Percentiles rank a stretch among this genome's conserved stretches.
These are phyloP conservation scores for Heliconius melpomene DNA, from an alignment of 1,140 invertebrate genomes.

Conservation along the genomic window DNA sequence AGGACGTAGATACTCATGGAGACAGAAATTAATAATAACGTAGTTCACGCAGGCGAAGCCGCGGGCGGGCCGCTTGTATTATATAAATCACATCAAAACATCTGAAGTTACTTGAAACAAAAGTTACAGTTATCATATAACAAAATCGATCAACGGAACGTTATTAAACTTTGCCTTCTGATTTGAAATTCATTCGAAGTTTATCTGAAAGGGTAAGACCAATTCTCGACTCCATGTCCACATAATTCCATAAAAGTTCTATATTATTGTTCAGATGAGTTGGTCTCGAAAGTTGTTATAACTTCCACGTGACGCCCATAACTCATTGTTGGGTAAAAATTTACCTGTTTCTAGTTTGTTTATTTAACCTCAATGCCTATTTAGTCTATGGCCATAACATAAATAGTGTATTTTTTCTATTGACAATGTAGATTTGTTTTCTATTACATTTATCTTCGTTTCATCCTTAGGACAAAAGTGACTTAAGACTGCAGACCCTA, in stretches of 20 bases:
- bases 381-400: neutral
- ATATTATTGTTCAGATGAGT: slow-evolving; percentile 34
- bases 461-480: no score
- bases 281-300: slow-evolving; percentile 35
- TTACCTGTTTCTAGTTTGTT: slow-evolving; percentile 2
- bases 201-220: slow-evolving; percentile 33
- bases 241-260: slow-evolving; percentile 39
- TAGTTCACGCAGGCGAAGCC: no score
- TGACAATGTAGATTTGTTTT: neutral
- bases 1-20: no score
- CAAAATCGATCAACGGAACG: slow-evolving; percentile 29
- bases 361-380: neutral
- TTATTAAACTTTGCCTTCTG: slow-evolving; percentile 35
- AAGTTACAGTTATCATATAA: slow-evolving; percentile 25
- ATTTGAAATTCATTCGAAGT: slow-evolving; percentile 32
- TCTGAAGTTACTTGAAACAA: neutral
- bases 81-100: neutral
- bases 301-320: slow-evolving; percentile 25
- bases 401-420: neutral
- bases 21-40: no score
- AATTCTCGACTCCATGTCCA: slow-evolving; percentile 36
- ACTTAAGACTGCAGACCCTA: no score
- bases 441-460: no score
- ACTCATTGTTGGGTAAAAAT: slow-evolving; percentile 21
- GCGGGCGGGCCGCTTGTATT: no score